phyloP scores from a whole-genome alignment of 1,140 invertebrate species.

The Nasonia longicornis region DNA sequence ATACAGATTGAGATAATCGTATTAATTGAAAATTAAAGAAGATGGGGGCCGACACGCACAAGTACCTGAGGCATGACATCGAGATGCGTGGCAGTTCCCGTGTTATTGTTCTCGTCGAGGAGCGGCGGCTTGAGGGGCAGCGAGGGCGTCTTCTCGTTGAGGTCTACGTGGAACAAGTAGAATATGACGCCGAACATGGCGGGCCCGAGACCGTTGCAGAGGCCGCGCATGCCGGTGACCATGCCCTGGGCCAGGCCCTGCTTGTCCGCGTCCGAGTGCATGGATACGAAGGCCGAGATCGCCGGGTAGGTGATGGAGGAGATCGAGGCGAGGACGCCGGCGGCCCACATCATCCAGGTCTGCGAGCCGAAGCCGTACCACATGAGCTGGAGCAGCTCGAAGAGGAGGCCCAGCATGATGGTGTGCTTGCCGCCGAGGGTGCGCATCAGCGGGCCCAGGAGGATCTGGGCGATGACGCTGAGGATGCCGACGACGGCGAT shows the following conservation, averaged over 20 bases:
- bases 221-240: constrained; percentile 95
- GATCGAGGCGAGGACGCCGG: constrained; percentile 93
- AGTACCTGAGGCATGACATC: constrained; percentile 70
- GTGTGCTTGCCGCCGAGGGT: constrained; percentile 95
- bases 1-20: too few relatives aligned
- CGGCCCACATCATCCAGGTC: constrained; percentile 98
- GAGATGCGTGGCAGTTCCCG: constrained; percentile 66
- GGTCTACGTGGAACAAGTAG: constrained; percentile 97
- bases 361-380: constrained; percentile 96
- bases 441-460: constrained; percentile 86
- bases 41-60: background rate
- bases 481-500: constrained; percentile 97
- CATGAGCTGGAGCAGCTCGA: constrained; percentile 96
- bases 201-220: constrained; percentile 87
- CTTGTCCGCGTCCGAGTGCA: constrained; percentile 95
- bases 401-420: constrained; percentile 95
- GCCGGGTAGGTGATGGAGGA: constrained; percentile 98
- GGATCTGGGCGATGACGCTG: constrained; percentile 93
- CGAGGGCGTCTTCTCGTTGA: constrained; percentile 79
- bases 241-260: constrained; percentile 99
- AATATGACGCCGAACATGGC: constrained; percentile 97
- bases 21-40: background rate
- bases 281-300: constrained; percentile 98
- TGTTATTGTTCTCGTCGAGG: constrained; percentile 66
- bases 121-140: constrained; percentile 63